Conservation (phyloP, 2,797 vertebrate species). For the Uromys caudimaculatus region DNA sequence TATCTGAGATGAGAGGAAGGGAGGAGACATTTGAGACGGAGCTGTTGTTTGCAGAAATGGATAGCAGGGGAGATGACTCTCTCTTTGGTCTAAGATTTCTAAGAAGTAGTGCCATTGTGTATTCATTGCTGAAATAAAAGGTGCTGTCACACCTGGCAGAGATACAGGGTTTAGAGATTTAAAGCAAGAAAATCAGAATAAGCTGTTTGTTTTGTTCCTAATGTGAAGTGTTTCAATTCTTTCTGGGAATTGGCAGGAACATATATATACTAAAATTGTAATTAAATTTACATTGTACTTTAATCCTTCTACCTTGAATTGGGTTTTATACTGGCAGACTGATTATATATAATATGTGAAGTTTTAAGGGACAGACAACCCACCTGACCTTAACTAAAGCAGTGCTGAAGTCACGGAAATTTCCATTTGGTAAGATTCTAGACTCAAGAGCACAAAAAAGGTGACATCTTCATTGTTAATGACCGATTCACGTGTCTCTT, state of each 20-base stretch:
- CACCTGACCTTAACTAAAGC: slow-evolving; percentile 24
- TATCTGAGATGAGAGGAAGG: background rate
- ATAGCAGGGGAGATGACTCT: background rate
- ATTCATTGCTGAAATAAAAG: slow-evolving; percentile 56
- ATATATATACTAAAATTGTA: slow-evolving; percentile 32
- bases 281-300: slow-evolving; percentile 48
- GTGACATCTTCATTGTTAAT: background rate
- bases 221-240: slow-evolving; percentile 21
- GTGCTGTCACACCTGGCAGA: background rate
- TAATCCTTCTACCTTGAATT: background rate
- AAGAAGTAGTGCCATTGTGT: slow-evolving; percentile 46
- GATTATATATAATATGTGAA: slow-evolving; percentile 21
- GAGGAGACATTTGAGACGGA: slow-evolving; percentile 23
- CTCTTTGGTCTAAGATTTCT: slow-evolving; percentile 52
- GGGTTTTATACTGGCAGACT: slow-evolving; percentile 24
- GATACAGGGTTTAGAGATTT: slow-evolving; percentile 9
- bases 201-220: slow-evolving; percentile 55
- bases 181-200: slow-evolving; percentile 29
- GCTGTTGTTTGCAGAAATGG: background rate
- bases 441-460: background rate
- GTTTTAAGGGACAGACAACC: slow-evolving; percentile 15
- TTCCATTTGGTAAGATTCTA: background rate
- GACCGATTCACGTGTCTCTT: background rate
- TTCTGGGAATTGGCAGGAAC: slow-evolving; percentile 33
- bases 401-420: background rate